Evolutionary conservation across 2,888 invertebrate species (phyloP), one percentile per base, ranked within the genome.

Genomic region (Euplagia quadripunctaria): DNA sequence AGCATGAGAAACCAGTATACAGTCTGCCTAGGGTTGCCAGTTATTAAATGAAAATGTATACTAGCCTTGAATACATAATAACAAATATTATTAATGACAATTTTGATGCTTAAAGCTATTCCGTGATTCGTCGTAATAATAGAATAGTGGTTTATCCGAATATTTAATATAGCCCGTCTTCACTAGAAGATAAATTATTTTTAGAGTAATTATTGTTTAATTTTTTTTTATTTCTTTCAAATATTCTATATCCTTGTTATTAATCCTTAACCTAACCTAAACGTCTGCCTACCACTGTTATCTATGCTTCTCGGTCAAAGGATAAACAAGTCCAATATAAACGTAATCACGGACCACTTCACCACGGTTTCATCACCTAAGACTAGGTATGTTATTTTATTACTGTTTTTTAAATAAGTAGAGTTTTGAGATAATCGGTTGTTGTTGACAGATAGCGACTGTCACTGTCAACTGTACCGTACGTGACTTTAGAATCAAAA

Each of bases 401-500:
- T 0, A 46, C 3, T 46, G n/a, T 6, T 46, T 46, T 46, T 46
- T 46, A 46, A 9, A 8, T 46, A 8, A 46, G 6, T 46, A 46
- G 3, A 46, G 9, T 8, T 46, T 14, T 51, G 51, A 16, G 0
- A 51, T 51, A 16, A 51, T 51, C 14, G 14, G 14, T 5, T 51
- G 20, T 58, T 58, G n/a, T 9, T 58, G 31, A 58, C 9, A 7
- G 20, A 58, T 58, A 20, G n/a, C 11, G 11, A 4, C 0, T 31
- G 12, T 20, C 20, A 58, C n/a, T 20, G 20, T 9, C 58, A 20
- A 20, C 6, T 5, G n/a, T 9, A 31, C 20, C 12, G 20, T 14
- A 61, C 61, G 31, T 61, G 31, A 61, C 0, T 20, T 6, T 61
- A 31, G 16, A 74, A 49, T 74, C 46, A 58, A 66, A 72, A 73